Conservation (phyloP, 2,113 vertebrate genomes). For the Barbus barbus region DNA sequence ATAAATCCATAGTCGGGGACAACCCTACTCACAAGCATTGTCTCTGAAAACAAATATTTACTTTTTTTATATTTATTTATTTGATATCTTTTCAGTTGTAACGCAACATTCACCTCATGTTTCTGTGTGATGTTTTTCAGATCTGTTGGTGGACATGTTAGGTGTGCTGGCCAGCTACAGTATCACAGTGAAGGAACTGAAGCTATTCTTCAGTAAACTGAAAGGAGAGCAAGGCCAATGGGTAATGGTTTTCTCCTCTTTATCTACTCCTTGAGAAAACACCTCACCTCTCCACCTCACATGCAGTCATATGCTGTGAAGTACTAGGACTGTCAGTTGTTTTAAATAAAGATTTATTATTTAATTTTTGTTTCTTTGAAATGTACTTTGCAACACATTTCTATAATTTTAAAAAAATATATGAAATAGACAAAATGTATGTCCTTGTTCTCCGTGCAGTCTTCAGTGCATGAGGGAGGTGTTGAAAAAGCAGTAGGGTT, state of each 20-base stretch:
- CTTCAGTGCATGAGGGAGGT: not conserved
- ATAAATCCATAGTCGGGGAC: no score
- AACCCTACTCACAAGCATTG: no score
- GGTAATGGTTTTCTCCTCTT: slow-evolving; percentile 73
- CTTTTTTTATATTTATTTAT: not conserved
- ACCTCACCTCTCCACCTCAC: not conserved
- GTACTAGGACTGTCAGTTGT: not conserved
- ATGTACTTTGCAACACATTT: not conserved
- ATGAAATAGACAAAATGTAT: not conserved
- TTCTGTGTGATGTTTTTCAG: slow-evolving; percentile 67
- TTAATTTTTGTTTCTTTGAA: not conserved
- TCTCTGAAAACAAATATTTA: no score
- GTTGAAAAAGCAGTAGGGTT: not conserved
- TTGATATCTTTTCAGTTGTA: not conserved
- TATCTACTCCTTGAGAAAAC: not conserved
- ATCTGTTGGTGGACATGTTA: slow-evolving; percentile 96
- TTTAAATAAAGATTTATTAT: not conserved
- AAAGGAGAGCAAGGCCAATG: slow-evolving; percentile 94
- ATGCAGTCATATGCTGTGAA: not conserved
- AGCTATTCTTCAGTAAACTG: slow-evolving; percentile 97
- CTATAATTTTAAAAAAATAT: not conserved
- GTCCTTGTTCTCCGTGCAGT: not conserved
- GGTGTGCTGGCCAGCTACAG: slow-evolving; percentile 96
- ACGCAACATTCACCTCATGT: not conserved
- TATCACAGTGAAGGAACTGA: slow-evolving; percentile 95